These are phyloP conservation scores for Rhopalosiphum padi DNA, from an alignment of 1,140 invertebrate genomes.

Conservation along the genomic window DNA sequence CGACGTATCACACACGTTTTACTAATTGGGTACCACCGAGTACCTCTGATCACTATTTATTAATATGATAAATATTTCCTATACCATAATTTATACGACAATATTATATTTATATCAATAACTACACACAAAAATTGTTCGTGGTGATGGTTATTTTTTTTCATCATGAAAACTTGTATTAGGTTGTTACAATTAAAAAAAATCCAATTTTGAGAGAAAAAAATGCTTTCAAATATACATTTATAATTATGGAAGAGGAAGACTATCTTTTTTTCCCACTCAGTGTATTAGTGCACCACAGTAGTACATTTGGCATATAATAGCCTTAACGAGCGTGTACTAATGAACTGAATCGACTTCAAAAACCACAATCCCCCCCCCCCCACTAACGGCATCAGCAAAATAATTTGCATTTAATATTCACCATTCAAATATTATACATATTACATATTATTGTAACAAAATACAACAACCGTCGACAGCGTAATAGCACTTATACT, in stretches of 20 bases:
- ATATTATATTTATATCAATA: background rate
- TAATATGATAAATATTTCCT: no score
- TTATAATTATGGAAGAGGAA: background rate
- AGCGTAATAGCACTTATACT: background rate
- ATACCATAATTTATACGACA: no score
- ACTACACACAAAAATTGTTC: background rate
- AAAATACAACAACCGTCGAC: background rate
- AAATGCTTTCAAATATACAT: no score
- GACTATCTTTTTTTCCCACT: background rate
- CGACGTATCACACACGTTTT: background rate
- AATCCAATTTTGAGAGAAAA: background rate
- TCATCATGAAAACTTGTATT: background rate
- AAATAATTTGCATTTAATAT: no score
- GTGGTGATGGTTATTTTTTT: background rate
- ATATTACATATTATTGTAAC: background rate
- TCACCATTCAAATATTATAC: background rate
- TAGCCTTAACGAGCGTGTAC: background rate
- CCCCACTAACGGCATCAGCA: no score
- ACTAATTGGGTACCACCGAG: background rate
- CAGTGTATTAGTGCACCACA: background rate
- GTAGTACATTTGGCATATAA: background rate
- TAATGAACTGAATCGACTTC: background rate
- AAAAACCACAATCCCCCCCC: background rate
- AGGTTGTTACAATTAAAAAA: background rate
- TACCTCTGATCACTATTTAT: no score